phyloP scores from a whole-genome alignment of 2,888 invertebrate genomes.

The Acanthoscelides obtectus region DNA sequence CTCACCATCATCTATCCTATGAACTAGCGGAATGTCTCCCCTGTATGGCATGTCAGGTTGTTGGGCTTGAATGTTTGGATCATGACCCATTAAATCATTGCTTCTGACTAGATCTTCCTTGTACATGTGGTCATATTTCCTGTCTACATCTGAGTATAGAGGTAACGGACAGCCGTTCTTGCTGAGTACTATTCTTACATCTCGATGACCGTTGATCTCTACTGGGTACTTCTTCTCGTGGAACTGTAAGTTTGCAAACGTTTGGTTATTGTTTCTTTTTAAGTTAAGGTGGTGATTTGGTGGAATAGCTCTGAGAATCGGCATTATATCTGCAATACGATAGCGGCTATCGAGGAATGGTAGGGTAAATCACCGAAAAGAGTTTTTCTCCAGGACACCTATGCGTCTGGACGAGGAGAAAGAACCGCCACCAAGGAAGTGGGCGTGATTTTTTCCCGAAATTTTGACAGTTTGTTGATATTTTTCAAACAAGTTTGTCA shows the following conservation, averaged over 20 bases:
- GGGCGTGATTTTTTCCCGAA: no score
- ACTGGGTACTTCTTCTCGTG: slow-evolving; percentile 57
- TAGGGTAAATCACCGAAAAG: no score
- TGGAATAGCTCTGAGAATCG: no score
- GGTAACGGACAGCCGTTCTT: slow-evolving; percentile 50
- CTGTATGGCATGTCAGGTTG: slow-evolving; percentile 42
- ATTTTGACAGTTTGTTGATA: no score
- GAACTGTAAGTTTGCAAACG: slow-evolving; percentile 54
- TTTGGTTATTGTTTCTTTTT: no score
- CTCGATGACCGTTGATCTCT: slow-evolving; percentile 52
- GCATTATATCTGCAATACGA: no score
- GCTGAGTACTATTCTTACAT: slow-evolving; percentile 50
- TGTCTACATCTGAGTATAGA: slow-evolving; percentile 43
- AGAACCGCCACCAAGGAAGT: no score
- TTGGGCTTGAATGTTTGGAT: slow-evolving; percentile 45
- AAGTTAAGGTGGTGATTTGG: no score
- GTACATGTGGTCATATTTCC: slow-evolving; percentile 36
- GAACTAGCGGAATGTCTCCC: slow-evolving; percentile 64
- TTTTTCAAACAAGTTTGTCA: no score
- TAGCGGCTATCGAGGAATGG: no score
- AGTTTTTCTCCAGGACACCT: no score
- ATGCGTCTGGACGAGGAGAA: no score
- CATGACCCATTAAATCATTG: slow-evolving; percentile 32
- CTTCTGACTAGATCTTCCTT: slow-evolving; percentile 23
- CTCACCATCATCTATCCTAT: slow-evolving; percentile 55